Evolutionary conservation across 2,888 invertebrate genomes (phyloP).

Genomic region (Drosophila seclusa): DNA sequence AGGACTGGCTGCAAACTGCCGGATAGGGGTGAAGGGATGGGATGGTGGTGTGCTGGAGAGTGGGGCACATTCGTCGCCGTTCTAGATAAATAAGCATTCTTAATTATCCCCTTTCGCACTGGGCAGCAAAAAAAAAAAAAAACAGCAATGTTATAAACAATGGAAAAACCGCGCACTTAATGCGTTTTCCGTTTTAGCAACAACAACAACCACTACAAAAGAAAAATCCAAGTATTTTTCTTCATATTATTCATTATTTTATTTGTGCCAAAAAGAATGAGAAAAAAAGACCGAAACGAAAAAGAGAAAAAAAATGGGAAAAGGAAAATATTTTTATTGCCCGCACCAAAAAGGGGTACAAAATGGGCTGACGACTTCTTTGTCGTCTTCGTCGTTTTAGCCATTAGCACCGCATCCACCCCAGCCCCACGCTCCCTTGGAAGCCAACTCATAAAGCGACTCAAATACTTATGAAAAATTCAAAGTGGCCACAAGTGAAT

Average conservation of each 20-base stretch:
- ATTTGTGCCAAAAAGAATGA: constrained; percentile 45
- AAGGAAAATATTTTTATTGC: constrained; percentile 80
- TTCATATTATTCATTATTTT: constrained; percentile 78
- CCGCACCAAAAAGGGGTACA: constrained; percentile 77
- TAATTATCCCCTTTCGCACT: constrained; percentile 81
- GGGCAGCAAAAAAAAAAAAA: constrained; percentile 24
- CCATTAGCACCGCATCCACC: constrained; percentile 56
- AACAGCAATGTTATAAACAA: constrained; percentile 74
- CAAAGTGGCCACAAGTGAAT: constrained; percentile 50
- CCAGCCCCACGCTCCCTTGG: constrained; percentile 1
- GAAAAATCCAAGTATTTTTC: constrained; percentile 72
- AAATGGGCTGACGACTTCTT: constrained; percentile 59
- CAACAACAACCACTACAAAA: constrained; percentile 27
- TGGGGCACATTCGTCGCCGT: constrained; percentile 82
- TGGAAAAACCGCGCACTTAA: constrained; percentile 81
- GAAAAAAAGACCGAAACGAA: constrained; percentile 67
- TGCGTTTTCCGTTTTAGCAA: constrained; percentile 77
- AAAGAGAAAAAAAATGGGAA: constrained; percentile 57
- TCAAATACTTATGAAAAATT: constrained; percentile 67
- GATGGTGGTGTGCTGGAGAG: neutral
- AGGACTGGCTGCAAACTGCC: constrained; percentile 23
- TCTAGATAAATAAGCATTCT: constrained; percentile 84
- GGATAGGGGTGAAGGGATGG: neutral
- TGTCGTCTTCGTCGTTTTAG: constrained; percentile 53
- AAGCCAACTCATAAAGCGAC: constrained; percentile 36